Conservation (phyloP, 1,140 invertebrate species). For the Dufourea novaeangliae region DNA sequence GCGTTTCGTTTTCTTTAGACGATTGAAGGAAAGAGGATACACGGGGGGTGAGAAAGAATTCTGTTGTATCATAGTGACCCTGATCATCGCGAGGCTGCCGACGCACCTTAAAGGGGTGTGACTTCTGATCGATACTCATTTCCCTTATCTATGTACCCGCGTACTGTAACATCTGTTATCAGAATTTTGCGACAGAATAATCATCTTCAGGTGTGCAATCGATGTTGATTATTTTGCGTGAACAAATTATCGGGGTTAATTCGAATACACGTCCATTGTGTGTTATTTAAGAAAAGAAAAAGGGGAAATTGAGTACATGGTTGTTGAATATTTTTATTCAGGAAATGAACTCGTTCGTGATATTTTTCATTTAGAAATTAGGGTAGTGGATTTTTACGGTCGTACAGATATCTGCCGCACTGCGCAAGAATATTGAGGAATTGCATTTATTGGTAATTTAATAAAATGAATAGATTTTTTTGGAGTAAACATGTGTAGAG, state of each 20-base stretch:
- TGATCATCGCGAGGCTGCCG: slow-evolving; percentile 14
- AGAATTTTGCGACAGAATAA: background rate
- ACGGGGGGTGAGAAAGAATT: background rate
- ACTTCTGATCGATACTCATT: slow-evolving; percentile 32
- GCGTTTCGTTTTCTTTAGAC: background rate
- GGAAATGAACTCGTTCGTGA: too few relatives aligned
- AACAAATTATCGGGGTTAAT: too few relatives aligned
- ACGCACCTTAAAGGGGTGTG: background rate
- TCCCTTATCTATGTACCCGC: too few relatives aligned
- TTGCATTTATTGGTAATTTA: background rate
- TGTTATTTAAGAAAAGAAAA: too few relatives aligned
- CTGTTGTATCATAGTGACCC: slow-evolving; percentile 5
- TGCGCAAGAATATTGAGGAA: background rate
- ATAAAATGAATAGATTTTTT: background rate
- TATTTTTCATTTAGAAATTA: too few relatives aligned
- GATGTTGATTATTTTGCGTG: too few relatives aligned
- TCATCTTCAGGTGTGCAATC: too few relatives aligned
- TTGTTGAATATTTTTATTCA: background rate
- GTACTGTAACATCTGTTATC: background rate
- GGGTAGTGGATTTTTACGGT: background rate
- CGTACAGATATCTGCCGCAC: background rate
- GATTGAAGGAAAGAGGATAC: background rate
- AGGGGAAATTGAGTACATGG: background rate
- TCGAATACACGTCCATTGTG: too few relatives aligned
- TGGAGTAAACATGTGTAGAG: too few relatives aligned